Base-by-base conservation (phyloP, 2,888 invertebrate genomes). In the Cremastinae sp. region DNA sequence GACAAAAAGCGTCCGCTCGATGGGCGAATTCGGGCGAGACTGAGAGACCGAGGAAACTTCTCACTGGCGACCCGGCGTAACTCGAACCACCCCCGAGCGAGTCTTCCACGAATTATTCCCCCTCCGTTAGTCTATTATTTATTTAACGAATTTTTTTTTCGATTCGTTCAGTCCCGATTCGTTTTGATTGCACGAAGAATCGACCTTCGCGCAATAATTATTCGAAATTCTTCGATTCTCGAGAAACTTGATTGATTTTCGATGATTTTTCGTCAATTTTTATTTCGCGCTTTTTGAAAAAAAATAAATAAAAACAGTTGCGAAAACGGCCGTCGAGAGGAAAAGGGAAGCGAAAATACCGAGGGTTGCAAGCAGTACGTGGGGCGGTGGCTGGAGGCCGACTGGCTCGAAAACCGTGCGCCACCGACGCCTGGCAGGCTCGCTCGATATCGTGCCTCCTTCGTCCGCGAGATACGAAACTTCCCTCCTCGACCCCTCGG, bases 331-430 rank as follows among this genome's bases (percentile, higher is more conserved):
- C 1, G 0, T 18, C n/a, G n/a, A 47, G 20, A 36, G 54, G 22
- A 65, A 75, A 69, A 75, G 72, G 74, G 62, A 82, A 69, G 74
- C 74, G 78, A 90, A 86, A 91, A 90, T 51, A 73, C 56, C 72
- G 68, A 75, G 68, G 74, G 62, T 69, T 74, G 69, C 74, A 77
- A 90, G 90, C 89, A 82, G 84, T 84, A 84, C 82, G 90, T 92
- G 91, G 91, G 92, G 92, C 92, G 90, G 90, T 91, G 92, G 92
- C 92, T 92, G 91, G 91, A 92, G 92, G 91, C 91, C 92, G 91
- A 92, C 91, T 92, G 92, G 85, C 83, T 79, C 81, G 81, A 79
- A 91, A 91, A 91, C 91, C 89, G 86, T 86, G 88, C 87, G 90
- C 92, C 91, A 91, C 92, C 28, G 92, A 92, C 91, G 92, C 91